Evolutionary conservation across 2,797 vertebrate species (phyloP), one percentile per base, ranked within the genome.

Genomic region (Alcedo atthis): DNA sequence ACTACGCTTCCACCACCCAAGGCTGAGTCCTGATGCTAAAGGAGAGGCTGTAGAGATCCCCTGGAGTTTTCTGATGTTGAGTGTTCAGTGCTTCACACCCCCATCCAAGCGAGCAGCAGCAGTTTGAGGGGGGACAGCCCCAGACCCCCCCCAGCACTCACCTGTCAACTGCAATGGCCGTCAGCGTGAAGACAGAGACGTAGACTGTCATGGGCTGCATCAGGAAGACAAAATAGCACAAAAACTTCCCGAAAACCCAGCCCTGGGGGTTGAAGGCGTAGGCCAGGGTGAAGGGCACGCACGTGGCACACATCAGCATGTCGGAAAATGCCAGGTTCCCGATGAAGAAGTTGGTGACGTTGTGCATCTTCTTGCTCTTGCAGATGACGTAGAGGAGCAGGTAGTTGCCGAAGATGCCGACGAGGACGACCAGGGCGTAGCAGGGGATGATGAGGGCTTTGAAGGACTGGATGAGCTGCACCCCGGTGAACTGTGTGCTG

Each of bases 131-230:
- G 25, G 15, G 25, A n/a, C 19, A 13, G 30, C 40, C 14, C 19
- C 5, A 1, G 32, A n/a, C 20, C 59, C 24, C 35, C 3, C 11
- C 5, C n/a, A 8, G 6, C 12, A 0, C n/a, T 95, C 92, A 99
- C 98, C 98, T 98, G 97, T 99, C 98, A 48, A 99, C 98, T 1
- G 98, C 98, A 5, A 99, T 99, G 53, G 98, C 98, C 1, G 98
- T 99, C 73, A 99, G 97, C 1, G 98, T 99, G 97, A 99, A 99
- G 70, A 99, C 98, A 0, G 98, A 99, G 93, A 99, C 98, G 2
- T 99, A 98, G n/a, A 99, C 98, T 0, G 98, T 98, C 93, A 99
- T 98, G 1, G 98, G 98, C 96, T 99, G 98, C 97, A 98, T 98
- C 92, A 99, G 98, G 95, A 98, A 99, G 76, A 98, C 98, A 33